These are phyloP conservation scores for Carassius gibelio DNA, from an alignment of 2,113 vertebrate species.

Conservation along the genomic window DNA sequence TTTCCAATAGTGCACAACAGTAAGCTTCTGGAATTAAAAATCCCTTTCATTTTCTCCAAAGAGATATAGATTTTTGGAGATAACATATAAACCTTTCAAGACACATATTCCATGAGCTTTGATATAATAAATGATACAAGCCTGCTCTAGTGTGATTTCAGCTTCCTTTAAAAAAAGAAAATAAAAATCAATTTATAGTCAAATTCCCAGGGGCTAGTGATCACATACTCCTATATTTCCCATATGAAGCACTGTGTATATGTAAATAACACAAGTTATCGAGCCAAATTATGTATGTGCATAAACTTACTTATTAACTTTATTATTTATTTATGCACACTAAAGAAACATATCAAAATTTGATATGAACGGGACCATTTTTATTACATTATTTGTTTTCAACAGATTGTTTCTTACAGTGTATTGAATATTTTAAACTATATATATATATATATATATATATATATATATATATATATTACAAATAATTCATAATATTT, in stretches of 20 bases:
- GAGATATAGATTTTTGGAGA: conserved; percentile 14
- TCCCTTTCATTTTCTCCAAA: not conserved
- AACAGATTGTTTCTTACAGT: not conserved
- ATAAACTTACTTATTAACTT: not conserved
- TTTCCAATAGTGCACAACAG: conserved; percentile 11
- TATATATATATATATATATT: too few relatives aligned
- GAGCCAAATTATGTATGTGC: not conserved
- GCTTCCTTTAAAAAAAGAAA: not conserved
- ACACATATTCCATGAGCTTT: not conserved
- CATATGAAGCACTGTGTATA: not conserved
- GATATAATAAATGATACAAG: not conserved
- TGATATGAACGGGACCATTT: rapidly evolving
- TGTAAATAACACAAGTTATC: not conserved
- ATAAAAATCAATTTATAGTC: not conserved
- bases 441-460: too few relatives aligned
- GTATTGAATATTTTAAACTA: too few relatives aligned
- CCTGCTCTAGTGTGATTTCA: not conserved
- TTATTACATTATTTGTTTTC: too few relatives aligned
- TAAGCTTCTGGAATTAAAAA: conserved; percentile 10
- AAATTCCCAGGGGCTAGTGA: not conserved
- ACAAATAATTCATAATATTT: too few relatives aligned
- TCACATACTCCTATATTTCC: not conserved
- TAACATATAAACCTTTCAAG: not conserved
- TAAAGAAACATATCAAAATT: not conserved
- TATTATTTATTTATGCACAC: not conserved